Evolutionary conservation across 2,797 vertebrate species (phyloP).

Genomic region (Yasuhikotakia modesta): DNA sequence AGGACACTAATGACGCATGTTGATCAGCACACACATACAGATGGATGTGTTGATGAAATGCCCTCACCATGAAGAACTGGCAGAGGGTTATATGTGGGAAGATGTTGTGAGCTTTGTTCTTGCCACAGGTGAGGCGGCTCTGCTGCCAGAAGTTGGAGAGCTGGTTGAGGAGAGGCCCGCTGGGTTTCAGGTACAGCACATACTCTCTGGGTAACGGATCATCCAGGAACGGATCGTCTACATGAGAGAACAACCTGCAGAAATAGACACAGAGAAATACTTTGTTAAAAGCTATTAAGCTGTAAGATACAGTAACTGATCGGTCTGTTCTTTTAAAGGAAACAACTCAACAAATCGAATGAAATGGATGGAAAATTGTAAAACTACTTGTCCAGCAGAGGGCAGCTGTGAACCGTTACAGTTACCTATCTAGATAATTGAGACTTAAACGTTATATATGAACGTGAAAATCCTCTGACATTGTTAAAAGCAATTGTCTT

Average conservation of each 20-base stretch:
- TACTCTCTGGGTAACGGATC: slow-evolving; percentile 94
- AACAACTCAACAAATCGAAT: too few species aligned
- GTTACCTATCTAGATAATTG: neutral
- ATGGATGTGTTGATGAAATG: neutral
- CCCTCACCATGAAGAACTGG: slow-evolving; percentile 97
- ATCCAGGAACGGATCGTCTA: slow-evolving; percentile 94
- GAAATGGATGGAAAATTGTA: neutral
- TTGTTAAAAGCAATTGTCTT: neutral
- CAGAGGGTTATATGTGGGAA: slow-evolving; percentile 98
- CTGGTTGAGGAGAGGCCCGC: slow-evolving; percentile 91
- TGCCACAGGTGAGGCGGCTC: slow-evolving; percentile 91
- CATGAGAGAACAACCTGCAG: slow-evolving; percentile 93
- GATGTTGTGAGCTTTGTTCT: slow-evolving; percentile 99
- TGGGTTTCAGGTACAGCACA: slow-evolving; percentile 94
- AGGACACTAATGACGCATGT: neutral
- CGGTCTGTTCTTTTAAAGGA: too few species aligned
- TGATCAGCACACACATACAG: neutral
- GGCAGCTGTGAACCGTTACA: slow-evolving; percentile 54
- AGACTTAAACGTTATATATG: neutral
- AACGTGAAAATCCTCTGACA: neutral
- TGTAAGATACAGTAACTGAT: neutral
- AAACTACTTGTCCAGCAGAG: slow-evolving; percentile 64
- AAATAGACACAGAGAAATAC: neutral
- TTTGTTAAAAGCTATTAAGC: neutral
- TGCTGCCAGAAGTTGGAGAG: slow-evolving; percentile 96